Evolutionary conservation across 2,888 invertebrate species (phyloP).

Genomic region (Corythucha ciliata): DNA sequence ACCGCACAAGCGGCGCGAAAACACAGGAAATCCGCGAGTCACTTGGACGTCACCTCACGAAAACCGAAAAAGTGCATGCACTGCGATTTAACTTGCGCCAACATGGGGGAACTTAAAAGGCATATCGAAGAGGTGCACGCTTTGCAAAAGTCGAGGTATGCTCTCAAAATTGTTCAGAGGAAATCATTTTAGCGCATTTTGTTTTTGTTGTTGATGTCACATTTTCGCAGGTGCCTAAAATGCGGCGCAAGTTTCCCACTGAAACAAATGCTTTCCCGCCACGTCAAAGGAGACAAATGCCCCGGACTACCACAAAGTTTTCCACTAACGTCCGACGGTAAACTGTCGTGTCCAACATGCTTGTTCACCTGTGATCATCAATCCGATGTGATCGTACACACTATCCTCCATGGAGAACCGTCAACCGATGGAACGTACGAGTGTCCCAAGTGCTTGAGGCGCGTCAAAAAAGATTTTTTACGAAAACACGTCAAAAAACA

Average conservation of each 20-base stretch:
- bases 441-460: constrained; percentile 60
- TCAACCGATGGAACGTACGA: constrained; percentile 45
- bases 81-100: constrained; percentile 48
- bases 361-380: constrained; percentile 54
- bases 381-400: constrained; percentile 48
- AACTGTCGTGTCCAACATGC: constrained; percentile 48
- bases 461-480: constrained; percentile 55
- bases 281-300: constrained; percentile 40
- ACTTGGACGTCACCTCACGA: constrained; percentile 42
- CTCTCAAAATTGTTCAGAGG: too few relatives aligned
- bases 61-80: constrained; percentile 52
- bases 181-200: too few relatives aligned
- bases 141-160: background rate
- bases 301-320: constrained; percentile 10
- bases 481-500: constrained; percentile 62
- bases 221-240: constrained; percentile 51
- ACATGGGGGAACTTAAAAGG: constrained; percentile 50
- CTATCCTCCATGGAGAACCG: constrained; percentile 35
- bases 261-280: constrained; percentile 64
- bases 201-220: too few relatives aligned
- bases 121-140: constrained; percentile 51
- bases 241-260: constrained; percentile 61
- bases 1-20: constrained; percentile 52
- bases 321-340: constrained; percentile 6
- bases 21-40: constrained; percentile 52